Conservation (phyloP, 2,888 invertebrate species). For the Troides aeacus region DNA sequence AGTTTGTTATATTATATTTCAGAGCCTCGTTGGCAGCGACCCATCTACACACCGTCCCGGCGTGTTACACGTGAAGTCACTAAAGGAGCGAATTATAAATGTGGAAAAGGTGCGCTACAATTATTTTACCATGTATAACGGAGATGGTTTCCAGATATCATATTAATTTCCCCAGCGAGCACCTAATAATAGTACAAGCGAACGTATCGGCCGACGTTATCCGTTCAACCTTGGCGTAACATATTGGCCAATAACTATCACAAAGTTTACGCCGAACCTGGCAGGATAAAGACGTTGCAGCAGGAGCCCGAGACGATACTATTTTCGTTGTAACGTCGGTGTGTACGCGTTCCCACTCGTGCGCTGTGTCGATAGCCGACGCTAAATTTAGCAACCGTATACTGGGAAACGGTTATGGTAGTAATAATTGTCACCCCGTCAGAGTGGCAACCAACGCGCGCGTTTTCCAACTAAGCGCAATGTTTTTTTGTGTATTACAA, state of each 20-base stretch:
- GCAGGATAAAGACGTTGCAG: constrained; percentile 48
- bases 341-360: constrained; percentile 43
- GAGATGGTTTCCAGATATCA: constrained; percentile 28
- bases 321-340: constrained; percentile 49
- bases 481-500: too few species aligned
- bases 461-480: constrained; percentile 34
- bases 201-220: constrained; percentile 14
- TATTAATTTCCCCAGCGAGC: constrained; percentile 20
- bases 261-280: constrained; percentile 39
- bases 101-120: constrained; percentile 52
- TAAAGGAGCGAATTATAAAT: constrained; percentile 55
- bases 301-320: constrained; percentile 49
- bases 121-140: constrained; percentile 14
- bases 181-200: constrained; percentile 28
- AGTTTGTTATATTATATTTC: constrained; percentile 35
- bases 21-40: constrained; percentile 59
- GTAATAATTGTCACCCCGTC: constrained; percentile 60
- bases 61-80: constrained; percentile 55
- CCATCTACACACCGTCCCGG: constrained; percentile 60
- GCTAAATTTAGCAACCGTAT: constrained; percentile 59
- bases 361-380: constrained; percentile 48
- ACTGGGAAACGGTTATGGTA: constrained; percentile 60
- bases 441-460: constrained; percentile 1
- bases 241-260: constrained; percentile 35
- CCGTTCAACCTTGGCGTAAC: constrained; percentile 29